Conservation (phyloP, 2,113 vertebrate genomes). For the Chlamydotis undulata region DNA sequence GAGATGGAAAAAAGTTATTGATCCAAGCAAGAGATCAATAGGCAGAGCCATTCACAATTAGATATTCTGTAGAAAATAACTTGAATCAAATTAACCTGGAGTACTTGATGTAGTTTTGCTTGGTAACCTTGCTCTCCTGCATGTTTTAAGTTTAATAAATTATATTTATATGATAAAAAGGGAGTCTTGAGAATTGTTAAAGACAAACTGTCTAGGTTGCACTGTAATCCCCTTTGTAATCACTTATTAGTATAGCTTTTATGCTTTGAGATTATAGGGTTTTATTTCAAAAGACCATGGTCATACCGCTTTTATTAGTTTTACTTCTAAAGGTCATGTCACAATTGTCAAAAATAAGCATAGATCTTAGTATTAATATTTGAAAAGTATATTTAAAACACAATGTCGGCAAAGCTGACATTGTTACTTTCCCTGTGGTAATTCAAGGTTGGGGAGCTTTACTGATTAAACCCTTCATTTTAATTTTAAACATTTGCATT, state of each 20-base stretch:
- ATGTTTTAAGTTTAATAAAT: slow-evolving; percentile 29
- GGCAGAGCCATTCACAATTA: slow-evolving; percentile 40
- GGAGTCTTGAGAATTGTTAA: background rate
- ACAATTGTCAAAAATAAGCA: slow-evolving; percentile 39
- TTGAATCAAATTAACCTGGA: slow-evolving; percentile 25
- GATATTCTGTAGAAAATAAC: slow-evolving; percentile 16
- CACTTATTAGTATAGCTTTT: background rate
- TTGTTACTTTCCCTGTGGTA: slow-evolving; percentile 46
- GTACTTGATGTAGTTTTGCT: background rate
- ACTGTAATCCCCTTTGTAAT: slow-evolving; percentile 52
- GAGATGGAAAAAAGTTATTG: background rate
- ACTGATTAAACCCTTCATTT: slow-evolving; percentile 64
- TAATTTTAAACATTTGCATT: slow-evolving; percentile 62
- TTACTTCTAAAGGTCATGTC: slow-evolving; percentile 27
- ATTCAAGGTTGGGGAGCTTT: slow-evolving; percentile 49
- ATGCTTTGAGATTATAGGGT: slow-evolving; percentile 53
- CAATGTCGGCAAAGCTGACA: background rate
- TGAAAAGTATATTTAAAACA: slow-evolving; percentile 33
- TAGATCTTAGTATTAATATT: slow-evolving; percentile 14
- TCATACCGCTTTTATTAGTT: slow-evolving; percentile 47
- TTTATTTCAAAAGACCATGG: slow-evolving; percentile 55
- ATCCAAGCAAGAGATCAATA: slow-evolving; percentile 23
- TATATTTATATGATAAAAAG: slow-evolving; percentile 22
- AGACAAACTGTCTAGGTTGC: slow-evolving; percentile 4
- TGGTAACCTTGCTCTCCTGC: slow-evolving; percentile 6